A percentile compares a stretch with the other conserved stretches of the same genome.
Conservation (phyloP, 2,888 invertebrate genomes). For the Leptopilina drosophilae region DNA sequence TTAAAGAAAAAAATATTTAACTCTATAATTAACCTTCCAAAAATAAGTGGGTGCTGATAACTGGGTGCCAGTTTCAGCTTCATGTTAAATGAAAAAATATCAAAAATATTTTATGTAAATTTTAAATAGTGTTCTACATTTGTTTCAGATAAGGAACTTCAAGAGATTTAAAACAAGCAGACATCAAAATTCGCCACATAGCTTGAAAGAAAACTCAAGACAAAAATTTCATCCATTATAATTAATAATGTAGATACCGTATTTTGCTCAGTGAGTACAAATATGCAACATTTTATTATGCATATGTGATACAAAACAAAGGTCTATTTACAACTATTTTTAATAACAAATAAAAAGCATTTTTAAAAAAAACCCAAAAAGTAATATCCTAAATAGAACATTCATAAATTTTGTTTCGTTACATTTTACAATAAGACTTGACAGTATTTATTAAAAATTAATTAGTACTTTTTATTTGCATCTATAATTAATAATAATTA, state of each 20-base stretch:
- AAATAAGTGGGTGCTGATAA: too few relatives aligned
- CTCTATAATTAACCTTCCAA: too few relatives aligned
- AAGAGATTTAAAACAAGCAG: background rate
- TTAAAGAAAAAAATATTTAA: too few relatives aligned
- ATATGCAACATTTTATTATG: background rate
- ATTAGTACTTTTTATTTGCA: background rate
- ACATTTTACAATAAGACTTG: background rate
- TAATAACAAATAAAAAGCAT: background rate
- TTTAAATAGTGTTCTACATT: background rate
- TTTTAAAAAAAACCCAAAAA: background rate
- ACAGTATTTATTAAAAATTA: too few relatives aligned
- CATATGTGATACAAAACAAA: background rate
- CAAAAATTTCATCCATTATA: background rate
- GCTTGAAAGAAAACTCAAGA: background rate
- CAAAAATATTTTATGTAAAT: too few relatives aligned
- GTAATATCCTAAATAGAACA: background rate
- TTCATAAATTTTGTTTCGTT: background rate
- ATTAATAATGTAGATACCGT: background rate
- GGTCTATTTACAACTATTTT: background rate
- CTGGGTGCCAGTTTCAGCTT: too few relatives aligned
- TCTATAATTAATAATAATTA: too few relatives aligned
- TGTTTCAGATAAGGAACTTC: constrained; percentile 10
- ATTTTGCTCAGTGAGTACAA: constrained; percentile 29
- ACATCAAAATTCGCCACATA: background rate
- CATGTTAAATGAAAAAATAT: too few relatives aligned